Evolutionary conservation across 2,113 vertebrate species (phyloP).

Genomic region (Herpetotheres cachinnans): DNA sequence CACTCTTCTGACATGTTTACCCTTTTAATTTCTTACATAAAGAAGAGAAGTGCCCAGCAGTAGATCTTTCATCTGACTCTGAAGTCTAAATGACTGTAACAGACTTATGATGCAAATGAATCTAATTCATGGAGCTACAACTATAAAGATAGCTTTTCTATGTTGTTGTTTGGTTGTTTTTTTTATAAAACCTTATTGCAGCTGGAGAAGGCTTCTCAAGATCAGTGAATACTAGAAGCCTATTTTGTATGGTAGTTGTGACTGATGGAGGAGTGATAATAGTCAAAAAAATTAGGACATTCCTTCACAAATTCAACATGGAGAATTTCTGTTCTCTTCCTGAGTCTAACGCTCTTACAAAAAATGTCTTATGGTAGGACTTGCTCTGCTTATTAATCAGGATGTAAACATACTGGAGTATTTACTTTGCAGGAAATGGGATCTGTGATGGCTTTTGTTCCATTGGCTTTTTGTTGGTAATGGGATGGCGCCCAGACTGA

Average conservation of each 20-base stretch:
- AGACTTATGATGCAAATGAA: background rate
- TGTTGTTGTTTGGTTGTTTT: background rate
- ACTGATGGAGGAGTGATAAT: background rate
- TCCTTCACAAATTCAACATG: background rate
- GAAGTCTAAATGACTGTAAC: background rate
- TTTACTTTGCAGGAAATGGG: background rate
- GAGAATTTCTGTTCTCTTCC: background rate
- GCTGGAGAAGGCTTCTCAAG: background rate
- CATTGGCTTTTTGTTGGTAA: background rate
- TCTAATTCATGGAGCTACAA: background rate
- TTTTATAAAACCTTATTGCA: background rate
- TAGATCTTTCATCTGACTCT: background rate
- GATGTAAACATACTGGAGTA: background rate
- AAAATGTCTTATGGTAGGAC: background rate
- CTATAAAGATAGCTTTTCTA: background rate
- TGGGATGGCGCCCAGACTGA: background rate
- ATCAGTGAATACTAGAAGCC: background rate
- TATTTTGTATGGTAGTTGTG: background rate
- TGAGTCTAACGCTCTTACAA: accelerated
- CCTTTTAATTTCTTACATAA: background rate
- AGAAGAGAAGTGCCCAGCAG: background rate
- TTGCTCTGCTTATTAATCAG: background rate
- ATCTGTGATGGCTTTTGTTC: background rate
- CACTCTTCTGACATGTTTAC: background rate
- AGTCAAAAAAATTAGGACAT: background rate